phyloP scores from a whole-genome alignment of 1,140 invertebrate genomes.

The Neodiprion pinetum region DNA sequence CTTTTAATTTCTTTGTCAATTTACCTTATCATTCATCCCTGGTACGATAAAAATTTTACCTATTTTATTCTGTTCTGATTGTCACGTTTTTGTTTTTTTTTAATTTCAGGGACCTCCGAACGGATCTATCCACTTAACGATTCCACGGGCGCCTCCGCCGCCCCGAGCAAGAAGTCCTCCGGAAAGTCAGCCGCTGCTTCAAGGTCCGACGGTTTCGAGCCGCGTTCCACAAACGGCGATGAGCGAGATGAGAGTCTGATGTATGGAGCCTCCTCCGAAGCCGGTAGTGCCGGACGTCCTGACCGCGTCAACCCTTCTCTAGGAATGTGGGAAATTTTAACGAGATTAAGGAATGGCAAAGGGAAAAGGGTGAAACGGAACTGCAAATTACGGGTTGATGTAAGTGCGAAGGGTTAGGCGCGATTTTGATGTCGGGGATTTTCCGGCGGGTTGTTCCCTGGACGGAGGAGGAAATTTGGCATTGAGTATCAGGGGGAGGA shows the following conservation, averaged over 20 bases:
- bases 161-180: conserved; percentile 65
- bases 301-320: conserved; percentile 57
- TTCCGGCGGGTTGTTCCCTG: background rate
- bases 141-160: conserved; percentile 66
- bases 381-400: background rate
- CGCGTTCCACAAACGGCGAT: conserved; percentile 78
- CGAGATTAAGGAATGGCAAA: background rate
- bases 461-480: background rate
- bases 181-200: conserved; percentile 65
- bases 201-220: conserved; percentile 50
- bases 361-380: background rate
- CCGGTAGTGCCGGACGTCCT: conserved; percentile 55
- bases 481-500: background rate
- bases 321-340: conserved; percentile 30
- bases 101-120: conserved; percentile 63
- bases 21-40: too few species aligned
- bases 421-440: background rate
- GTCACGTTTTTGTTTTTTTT: background rate
- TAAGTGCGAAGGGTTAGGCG: conserved; percentile 5
- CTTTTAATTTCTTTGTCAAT: too few species aligned
- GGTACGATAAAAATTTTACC: too few species aligned
- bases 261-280: conserved; percentile 62
- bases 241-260: conserved; percentile 87
- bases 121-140: conserved; percentile 64
- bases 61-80: too few species aligned